phyloP scores from a whole-genome alignment of 1,140 invertebrate genomes.

The Elymnias hypermnestra region DNA sequence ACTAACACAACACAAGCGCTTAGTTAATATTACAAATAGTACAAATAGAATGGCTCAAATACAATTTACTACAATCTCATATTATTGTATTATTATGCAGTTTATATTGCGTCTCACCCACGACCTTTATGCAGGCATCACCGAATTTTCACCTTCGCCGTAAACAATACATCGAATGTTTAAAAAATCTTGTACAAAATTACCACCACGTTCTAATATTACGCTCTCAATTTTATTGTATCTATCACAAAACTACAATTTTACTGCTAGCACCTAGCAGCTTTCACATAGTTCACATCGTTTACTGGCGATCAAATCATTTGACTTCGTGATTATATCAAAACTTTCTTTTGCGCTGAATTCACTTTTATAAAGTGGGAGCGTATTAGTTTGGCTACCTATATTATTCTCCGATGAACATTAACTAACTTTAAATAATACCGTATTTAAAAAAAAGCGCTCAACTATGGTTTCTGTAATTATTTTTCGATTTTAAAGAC shows the following conservation, averaged over 20 bases:
- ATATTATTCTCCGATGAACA: no score
- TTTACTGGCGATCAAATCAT: constrained; percentile 40
- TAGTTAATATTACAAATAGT: constrained; percentile 69
- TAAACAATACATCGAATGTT: constrained; percentile 30
- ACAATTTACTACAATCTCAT: constrained; percentile 60
- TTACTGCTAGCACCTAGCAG: constrained; percentile 72
- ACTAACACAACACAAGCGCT: constrained; percentile 70
- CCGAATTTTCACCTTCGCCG: constrained; percentile 5
- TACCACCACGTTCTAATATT: constrained; percentile 50
- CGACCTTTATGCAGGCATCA: constrained; percentile 14
- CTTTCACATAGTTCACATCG: constrained; percentile 51
- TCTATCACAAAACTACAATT: constrained; percentile 71
- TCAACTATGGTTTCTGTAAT: no score
- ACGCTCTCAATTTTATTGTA: constrained; percentile 69
- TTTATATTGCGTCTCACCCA: constrained; percentile 45
- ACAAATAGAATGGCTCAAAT: constrained; percentile 58
- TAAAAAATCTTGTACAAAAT: constrained; percentile 63
- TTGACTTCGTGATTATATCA: constrained; percentile 45
- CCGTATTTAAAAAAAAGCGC: no score
- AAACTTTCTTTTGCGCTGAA: constrained; percentile 28
- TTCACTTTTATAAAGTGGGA: constrained; percentile 42
- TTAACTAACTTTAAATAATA: no score
- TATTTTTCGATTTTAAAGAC: no score
- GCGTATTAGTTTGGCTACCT: constrained; percentile 21
- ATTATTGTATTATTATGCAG: constrained; percentile 52